Base-by-base conservation (phyloP, 2,888 invertebrate species). In the Drosophila cognata region DNA sequence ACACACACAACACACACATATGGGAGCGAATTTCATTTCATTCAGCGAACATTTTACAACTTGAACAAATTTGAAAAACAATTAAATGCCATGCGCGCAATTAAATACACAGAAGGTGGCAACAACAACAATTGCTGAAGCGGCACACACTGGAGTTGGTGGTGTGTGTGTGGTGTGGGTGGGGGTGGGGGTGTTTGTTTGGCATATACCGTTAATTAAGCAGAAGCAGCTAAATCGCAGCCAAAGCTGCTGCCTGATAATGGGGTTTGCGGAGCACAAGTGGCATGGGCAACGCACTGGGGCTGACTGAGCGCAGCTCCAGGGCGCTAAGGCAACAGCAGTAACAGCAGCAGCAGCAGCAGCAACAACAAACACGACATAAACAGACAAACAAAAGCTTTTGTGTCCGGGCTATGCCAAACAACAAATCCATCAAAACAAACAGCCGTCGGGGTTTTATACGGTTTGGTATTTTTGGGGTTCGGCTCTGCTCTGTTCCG, bases 81-180 rank as follows among this genome's bases (percentile, higher is more conserved):
- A 92, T 92, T 91, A 92, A 91, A 92, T 92, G 91, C 89, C 92
- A 91, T 91, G 91, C 90, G 92, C 91, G 89, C 92, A 92, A 92
- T 92, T 92, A 92, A 91, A 86, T 91, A 86, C 91, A 90, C 89
- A 90, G 90, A 85, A 91, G 91, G 92, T 92, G 91, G 91, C 91
- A 91, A 91, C 56, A 56, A 61, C 69, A 68, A 43, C 82, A 51
- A 58, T 61, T 71, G 76, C 78, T 89, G 84, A 84, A 84, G 89
- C 84, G 89, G 74, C 87, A 72, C 71, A 65, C 66, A 58, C 41
- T 68, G 63, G 58, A 59, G 48, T 57, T 53, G 33, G 55, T 16
- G 55, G 21, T 29, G 29, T 11, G 18, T 8, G 16, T 13, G 31
- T 31, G 31, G 10, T 0, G 13, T 0, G 35, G 33, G 25, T 13